phyloP scores from a whole-genome alignment of 2,888 invertebrate species.

The Standfussiana lucernea region DNA sequence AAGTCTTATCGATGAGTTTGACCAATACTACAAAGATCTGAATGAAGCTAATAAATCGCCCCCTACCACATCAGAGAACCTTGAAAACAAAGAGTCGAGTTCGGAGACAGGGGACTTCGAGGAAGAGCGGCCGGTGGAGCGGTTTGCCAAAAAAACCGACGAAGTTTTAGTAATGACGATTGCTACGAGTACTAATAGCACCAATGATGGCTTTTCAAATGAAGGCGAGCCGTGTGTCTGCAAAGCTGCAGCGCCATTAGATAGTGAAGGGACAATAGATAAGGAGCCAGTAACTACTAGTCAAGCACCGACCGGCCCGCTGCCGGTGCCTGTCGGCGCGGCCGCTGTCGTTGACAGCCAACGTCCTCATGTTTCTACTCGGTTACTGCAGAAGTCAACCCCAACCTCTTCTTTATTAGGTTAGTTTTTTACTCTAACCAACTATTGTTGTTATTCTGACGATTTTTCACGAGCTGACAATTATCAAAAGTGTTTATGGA shows the following conservation, averaged over 20 bases:
- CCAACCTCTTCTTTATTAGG: conserved; percentile 67
- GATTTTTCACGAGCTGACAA: not conserved
- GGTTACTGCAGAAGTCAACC: conserved; percentile 65
- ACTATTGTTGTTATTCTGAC: not conserved
- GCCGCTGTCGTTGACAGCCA: conserved; percentile 69
- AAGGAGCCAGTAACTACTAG: conserved; percentile 51
- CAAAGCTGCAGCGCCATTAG: conserved; percentile 27
- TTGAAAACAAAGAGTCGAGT: conserved; percentile 65
- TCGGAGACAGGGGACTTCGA: conserved; percentile 44
- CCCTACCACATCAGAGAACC: conserved; percentile 59
- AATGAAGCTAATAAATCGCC: conserved; percentile 73
- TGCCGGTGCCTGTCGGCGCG: conserved; percentile 83
- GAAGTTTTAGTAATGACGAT: conserved; percentile 51
- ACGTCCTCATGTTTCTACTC: conserved; percentile 64
- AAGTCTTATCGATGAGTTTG: conserved; percentile 86
- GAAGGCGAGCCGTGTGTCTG: conserved; percentile 37
- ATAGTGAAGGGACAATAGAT: conserved; percentile 27
- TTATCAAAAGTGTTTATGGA: not conserved
- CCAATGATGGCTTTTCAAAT: conserved; percentile 21
- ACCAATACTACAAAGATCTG: conserved; percentile 83
- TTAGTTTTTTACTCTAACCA: conserved; percentile 55
- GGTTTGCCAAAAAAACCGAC: conserved; percentile 40
- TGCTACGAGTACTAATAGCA: conserved; percentile 24
- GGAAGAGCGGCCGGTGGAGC: conserved; percentile 39
- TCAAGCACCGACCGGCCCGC: conserved; percentile 76